Base-by-base conservation (phyloP, 2,113 vertebrate genomes). In the Scortum barcoo region DNA sequence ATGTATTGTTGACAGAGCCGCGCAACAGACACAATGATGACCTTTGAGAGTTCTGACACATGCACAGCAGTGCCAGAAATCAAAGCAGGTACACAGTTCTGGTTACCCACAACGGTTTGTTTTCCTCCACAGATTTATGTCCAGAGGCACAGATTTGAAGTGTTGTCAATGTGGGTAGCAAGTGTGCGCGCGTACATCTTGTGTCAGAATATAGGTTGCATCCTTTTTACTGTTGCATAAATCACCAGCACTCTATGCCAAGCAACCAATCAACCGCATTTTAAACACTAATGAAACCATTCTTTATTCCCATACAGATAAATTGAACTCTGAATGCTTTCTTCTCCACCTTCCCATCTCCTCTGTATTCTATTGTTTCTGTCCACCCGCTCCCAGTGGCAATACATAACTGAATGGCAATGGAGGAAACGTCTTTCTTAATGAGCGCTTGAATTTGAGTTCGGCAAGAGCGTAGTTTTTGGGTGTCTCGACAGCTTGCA, bases 401-500 rank as follows among this genome's bases (percentile, higher is more conserved):
- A 57, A 75, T 63, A 79, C 83, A 84, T 77, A 88, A 84, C 76
- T 72, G 85, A 91, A 88, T 70, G 84, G 80, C 88, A 81, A 87
- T 78, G 72, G 80, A 85, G 78, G 81, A 84, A 81, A 81, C 68
- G 75, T 91, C 91, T 89, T 77, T 78, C 88, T 79, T 92, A 93
- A 92, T 92, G 91, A 93, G 86, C 44, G 22, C 72, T 91, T 87
- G 80, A 89, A 89, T 93, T 81, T 5, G 12, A 86, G 77, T 77
- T 86, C 19, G 11, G 36, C 28, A 51, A 83, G 70, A 81, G 85
- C 38, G n/a, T 57, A 12, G 72, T 86, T 89, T 87, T 83, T 51
- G 33, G 80, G 33, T 68, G 65, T 86, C 86, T 86, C 77, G 50
- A 83, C 86, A 76, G 88, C 71, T 65, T 19, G 12, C 81, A 80